These are phyloP conservation scores for Diplolepis rosae DNA, from an alignment of 2,888 invertebrate species.

Conservation along the genomic window DNA sequence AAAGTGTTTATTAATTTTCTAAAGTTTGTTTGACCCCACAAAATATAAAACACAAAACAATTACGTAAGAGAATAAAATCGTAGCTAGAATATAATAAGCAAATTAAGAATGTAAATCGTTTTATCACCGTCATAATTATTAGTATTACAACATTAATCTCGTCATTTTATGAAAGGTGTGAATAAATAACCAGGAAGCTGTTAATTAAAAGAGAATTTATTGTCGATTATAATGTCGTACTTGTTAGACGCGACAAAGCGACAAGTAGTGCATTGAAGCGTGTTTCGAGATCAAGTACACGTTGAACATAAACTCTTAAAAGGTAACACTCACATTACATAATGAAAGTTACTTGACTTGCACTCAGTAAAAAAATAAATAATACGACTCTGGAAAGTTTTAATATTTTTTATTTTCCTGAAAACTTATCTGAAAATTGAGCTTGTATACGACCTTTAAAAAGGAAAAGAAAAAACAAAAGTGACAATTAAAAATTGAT, in stretches of 20 bases:
- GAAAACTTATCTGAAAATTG: too few species aligned
- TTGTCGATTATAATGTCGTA: neutral
- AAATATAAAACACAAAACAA: neutral
- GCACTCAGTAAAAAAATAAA: conserved; percentile 18
- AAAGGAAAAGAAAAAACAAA: neutral
- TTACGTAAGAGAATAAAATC: neutral
- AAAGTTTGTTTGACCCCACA: neutral
- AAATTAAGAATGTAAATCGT: conserved; percentile 5
- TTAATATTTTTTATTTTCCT: neutral
- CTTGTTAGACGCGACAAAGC: neutral
- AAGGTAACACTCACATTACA: neutral
- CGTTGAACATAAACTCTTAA: neutral
- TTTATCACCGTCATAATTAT: conserved; percentile 13
- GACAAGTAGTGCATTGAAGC: conserved; percentile 2
- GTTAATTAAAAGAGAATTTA: conserved; percentile 11
- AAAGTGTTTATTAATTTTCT: too few species aligned
- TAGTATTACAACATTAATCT: neutral
- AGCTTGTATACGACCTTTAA: neutral
- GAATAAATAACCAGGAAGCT: neutral
- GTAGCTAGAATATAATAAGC: neutral
- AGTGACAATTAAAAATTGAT: neutral
- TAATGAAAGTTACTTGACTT: neutral
- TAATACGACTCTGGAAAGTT: conserved; percentile 2
- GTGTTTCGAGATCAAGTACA: neutral
- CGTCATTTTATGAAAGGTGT: neutral